Evolutionary conservation across 2,113 vertebrate genomes (phyloP).

Genomic region (Hucho hucho): DNA sequence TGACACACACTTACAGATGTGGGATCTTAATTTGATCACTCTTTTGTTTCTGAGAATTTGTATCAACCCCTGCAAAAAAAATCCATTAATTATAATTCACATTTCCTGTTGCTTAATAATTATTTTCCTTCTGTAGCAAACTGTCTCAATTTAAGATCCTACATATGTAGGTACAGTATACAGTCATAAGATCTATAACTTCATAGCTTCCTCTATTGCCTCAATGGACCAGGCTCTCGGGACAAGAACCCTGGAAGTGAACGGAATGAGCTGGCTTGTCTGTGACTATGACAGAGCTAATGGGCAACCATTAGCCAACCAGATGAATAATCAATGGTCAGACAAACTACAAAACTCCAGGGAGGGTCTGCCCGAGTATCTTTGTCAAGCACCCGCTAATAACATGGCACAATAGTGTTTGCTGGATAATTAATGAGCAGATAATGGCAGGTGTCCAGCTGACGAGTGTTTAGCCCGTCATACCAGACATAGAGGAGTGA

Average conservation of each 20-base stretch:
- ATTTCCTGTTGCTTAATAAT: too few relatives aligned
- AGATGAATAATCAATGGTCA: conserved; percentile 46
- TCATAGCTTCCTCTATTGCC: background rate
- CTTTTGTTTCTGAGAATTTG: too few relatives aligned
- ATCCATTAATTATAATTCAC: too few relatives aligned
- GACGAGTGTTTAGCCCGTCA: conserved; percentile 27
- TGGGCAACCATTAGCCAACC: conserved; percentile 14
- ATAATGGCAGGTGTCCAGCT: conserved; percentile 33
- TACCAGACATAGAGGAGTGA: conserved; percentile 12
- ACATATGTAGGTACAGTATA: too few relatives aligned
- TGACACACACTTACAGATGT: background rate
- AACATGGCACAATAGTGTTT: conserved; percentile 24
- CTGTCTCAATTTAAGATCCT: too few relatives aligned
- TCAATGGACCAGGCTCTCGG: background rate
- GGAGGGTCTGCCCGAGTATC: conserved; percentile 32
- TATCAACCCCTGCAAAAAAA: too few relatives aligned
- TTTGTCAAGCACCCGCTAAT: conserved; percentile 23
- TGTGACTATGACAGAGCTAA: conserved; percentile 29
- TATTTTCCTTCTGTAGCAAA: too few relatives aligned
- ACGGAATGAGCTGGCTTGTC: background rate
- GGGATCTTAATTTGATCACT: too few relatives aligned
- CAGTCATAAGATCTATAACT: background rate
- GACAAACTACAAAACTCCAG: conserved; percentile 26
- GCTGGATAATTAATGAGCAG: conserved; percentile 45
- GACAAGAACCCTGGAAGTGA: background rate